Base-by-base conservation (phyloP, 2,113 vertebrate genomes). In the Phylloscopus trochilus region DNA sequence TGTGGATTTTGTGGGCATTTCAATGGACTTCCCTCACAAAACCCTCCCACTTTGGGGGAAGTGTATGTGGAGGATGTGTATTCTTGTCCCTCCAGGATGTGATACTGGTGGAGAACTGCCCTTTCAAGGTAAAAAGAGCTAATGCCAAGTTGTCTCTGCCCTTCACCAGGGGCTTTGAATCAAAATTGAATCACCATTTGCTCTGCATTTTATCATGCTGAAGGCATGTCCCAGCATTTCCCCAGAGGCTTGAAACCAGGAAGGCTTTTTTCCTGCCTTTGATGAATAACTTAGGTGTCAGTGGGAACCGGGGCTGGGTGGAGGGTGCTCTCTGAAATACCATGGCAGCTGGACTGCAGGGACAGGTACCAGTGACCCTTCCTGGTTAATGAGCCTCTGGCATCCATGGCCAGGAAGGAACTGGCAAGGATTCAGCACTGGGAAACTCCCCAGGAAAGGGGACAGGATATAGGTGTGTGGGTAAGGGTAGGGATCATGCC, bases 131-230 rank as follows among this genome's bases (percentile, higher is more conserved):
- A 87, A 35, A 49, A 94, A 75, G 37, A 77, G 13, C 33, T 41
- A 79, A 92, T 77, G 27, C 17, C 46, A 89, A 70, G 13, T 15
- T 55, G 33, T 18, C 21, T 47, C 4, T 47, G 64, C 44, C 60
- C 39, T 83, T 92, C 7, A 0, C 12, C 33, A 26, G 37, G n/a
- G 67, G 11, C 43, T 86, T 80, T 91, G 81, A 90, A 92, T 85
- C 62, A 83, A 87, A 95, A 83, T 3, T 74, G 89, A 92, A 90
- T 92, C 92, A 90, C 55, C 89, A 49, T 70, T 95, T 80, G 51
- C 23, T 51, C 39, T 88, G 31, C 39, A 35, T 94, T 88, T n/a
- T 58, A 62, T 66, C 59, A 62, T 17, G 15, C 75, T 83, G 43
- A 90, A 33, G 31, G 56, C 66, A 49, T 60, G 52, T 31, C 39